Evolutionary conservation across 2,888 invertebrate genomes (phyloP).

Genomic region (Drosophila multiciliata): DNA sequence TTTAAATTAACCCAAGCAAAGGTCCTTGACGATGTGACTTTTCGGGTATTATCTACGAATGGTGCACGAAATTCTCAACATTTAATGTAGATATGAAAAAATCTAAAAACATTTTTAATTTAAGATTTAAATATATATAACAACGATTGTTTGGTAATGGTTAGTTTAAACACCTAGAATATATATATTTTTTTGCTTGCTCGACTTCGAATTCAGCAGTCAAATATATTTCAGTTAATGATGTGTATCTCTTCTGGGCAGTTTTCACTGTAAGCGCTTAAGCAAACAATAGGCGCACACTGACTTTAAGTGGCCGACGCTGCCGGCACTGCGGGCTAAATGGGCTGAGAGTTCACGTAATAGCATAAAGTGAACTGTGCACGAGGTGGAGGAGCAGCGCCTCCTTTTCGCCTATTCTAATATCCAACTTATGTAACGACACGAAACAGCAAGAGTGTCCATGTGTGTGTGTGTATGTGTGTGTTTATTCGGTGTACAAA

Average conservation of each 20-base stretch:
- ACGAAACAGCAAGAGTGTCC: slow-evolving; percentile 48
- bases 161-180: not conserved
- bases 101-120: not conserved
- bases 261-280: slow-evolving; percentile 44
- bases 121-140: not conserved
- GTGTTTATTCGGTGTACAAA: slow-evolving; percentile 34
- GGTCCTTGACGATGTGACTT: slow-evolving; percentile 17
- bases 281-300: slow-evolving; percentile 49
- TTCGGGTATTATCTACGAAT: not conserved
- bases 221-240: not conserved
- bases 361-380: slow-evolving; percentile 4
- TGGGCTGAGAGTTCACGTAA: slow-evolving; percentile 26
- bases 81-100: not conserved
- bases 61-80: not conserved
- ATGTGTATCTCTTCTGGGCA: slow-evolving; percentile 1
- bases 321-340: slow-evolving; percentile 55
- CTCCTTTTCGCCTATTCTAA: slow-evolving; percentile 41
- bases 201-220: not conserved
- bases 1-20: slow-evolving; percentile 32
- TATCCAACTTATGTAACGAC: slow-evolving; percentile 66
- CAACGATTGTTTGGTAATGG: not conserved
- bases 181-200: not conserved
- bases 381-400: slow-evolving; percentile 1
- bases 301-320: slow-evolving; percentile 58
- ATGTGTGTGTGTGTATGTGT: slow-evolving; percentile 2